Evolutionary conservation across 2,113 vertebrate species (phyloP), one percentile per base, ranked within the genome.

Genomic region (Bombycilla garrulus): DNA sequence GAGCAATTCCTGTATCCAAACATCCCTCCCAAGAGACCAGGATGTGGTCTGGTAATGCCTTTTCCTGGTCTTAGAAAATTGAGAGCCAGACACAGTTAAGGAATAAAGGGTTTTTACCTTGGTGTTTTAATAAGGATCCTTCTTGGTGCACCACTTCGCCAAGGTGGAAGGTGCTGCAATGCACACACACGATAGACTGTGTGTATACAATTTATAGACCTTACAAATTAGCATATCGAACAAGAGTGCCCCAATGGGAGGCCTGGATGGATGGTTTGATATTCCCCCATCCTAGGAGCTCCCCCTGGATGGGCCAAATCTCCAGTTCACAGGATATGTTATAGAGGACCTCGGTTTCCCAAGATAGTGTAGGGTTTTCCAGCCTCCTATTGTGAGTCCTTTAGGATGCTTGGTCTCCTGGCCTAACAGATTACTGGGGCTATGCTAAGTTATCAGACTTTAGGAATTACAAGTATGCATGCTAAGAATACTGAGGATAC

Each of bases 111-210:
- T n/a, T 77, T 79, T 51, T 35, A n/a, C 18, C 24, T 42, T 0
- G 0, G 9, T 64, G 18, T 44, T 79, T 60, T 64, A 29, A n/a
- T n/a, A 53, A 53, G 24, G 24, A 42, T 53, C 24, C 15, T 64
- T 35, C 5, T 9, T 45, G 24, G 24, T 42, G 47, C 47, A 18
- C 47, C 47, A 42, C 58, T 78, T 53, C 1, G 2, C 24, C 31
- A 18, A 38, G 36, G 45, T n/a, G 74, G 36, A 5, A 23, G n/a
- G 15, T 2, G 5, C 47, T 0, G 2, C 29, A 28, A 10, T 28
- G 36, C 19, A 35, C 60, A 42, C 22, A 33, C 36, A n/a, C 0
- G 1, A 13, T 7, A 42, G 36, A 10, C 21, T 1, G 0, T 9
- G 3, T n/a, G 3, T n/a, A 6, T 14, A 14, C 76, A 35, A 64